Evolutionary conservation across 2,113 vertebrate genomes (phyloP).

Genomic region (Bufo bufo): DNA sequence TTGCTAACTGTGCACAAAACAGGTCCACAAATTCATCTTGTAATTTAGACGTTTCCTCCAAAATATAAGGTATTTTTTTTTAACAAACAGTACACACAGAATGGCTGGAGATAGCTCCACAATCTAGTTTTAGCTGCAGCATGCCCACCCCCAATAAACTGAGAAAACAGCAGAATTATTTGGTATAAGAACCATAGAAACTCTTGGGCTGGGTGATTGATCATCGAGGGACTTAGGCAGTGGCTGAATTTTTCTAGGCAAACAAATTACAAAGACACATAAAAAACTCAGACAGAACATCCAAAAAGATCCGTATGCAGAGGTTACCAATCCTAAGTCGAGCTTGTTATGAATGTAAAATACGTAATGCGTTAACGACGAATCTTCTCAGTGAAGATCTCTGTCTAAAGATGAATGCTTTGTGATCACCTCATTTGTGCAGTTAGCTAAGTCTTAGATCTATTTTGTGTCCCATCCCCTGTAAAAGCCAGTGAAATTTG

Average conservation of each 20-base stretch:
- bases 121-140: background rate
- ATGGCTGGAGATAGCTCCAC: conserved; percentile 12
- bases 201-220: conserved; percentile 61
- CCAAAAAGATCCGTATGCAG: conserved; percentile 53
- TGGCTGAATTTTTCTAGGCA: conserved; percentile 68
- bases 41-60: conserved; percentile 24
- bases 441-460: background rate
- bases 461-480: background rate
- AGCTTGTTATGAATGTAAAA: conserved; percentile 80
- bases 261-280: conserved; percentile 67
- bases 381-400: conserved; percentile 11
- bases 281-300: conserved; percentile 58
- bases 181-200: conserved; percentile 60
- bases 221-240: conserved; percentile 69
- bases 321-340: conserved; percentile 74
- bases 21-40: conserved; percentile 10
- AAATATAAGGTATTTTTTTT: background rate
- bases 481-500: conserved; percentile 20
- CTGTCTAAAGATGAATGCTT: conserved; percentile 14
- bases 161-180: conserved; percentile 59
- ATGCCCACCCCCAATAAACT: background rate
- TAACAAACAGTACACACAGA: conserved; percentile 34
- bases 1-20: conserved; percentile 9
- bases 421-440: conserved; percentile 32
- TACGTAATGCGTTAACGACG: conserved; percentile 73